These are phyloP conservation scores for Neopipo cinnamomea DNA, from an alignment of 2,113 vertebrate genomes.

Conservation along the genomic window DNA sequence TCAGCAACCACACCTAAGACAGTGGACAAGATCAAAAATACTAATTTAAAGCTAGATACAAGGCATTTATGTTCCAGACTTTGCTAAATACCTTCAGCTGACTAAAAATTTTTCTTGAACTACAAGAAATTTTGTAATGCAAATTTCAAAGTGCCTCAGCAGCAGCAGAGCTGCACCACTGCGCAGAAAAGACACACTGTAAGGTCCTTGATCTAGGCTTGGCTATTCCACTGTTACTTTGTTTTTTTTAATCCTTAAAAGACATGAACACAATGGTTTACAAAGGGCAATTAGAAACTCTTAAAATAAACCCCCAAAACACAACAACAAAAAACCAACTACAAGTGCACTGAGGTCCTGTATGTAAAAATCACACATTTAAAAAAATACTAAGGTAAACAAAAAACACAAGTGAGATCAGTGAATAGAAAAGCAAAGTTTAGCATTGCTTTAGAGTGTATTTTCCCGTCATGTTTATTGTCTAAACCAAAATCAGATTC, in stretches of 20 bases:
- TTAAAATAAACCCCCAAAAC: background rate
- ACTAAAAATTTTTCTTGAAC: background rate
- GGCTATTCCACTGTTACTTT: background rate
- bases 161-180: background rate
- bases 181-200: background rate
- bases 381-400: background rate
- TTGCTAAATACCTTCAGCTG: background rate
- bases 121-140: background rate
- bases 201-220: fast-evolving
- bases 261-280: background rate
- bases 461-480: background rate
- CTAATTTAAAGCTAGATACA: background rate
- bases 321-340: background rate
- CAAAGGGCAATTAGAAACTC: background rate
- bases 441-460: background rate
- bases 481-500: background rate
- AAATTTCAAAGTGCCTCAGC: background rate
- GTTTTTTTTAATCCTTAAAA: background rate
- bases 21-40: background rate
- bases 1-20: background rate
- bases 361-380: background rate
- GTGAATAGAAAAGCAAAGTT: background rate
- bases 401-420: background rate
- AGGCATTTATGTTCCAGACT: background rate
- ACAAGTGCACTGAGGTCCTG: background rate